phyloP scores from a whole-genome alignment of 92 coral and sea anemone species.

The Paragorgia papillata region DNA sequence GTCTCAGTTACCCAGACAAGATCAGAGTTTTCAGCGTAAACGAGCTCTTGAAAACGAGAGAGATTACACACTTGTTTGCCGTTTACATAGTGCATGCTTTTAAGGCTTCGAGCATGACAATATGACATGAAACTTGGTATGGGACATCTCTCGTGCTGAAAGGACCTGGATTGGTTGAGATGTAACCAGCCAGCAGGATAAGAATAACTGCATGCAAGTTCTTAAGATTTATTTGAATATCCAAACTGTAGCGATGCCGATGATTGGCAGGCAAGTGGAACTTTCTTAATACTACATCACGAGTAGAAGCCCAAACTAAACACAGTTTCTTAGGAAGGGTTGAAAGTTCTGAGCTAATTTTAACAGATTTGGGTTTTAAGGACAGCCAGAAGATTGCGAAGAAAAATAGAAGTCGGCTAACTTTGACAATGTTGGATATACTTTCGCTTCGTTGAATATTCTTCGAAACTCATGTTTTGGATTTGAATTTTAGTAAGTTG shows the following conservation, averaged over 20 bases:
- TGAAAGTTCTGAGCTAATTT: slow-evolving; percentile 14
- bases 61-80: slow-evolving; percentile 48
- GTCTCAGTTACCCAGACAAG: slow-evolving; percentile 63
- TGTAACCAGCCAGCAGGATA: slow-evolving; percentile 10
- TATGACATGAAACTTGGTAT: neutral
- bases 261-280: neutral
- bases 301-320: slow-evolving; percentile 6
- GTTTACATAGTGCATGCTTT: slow-evolving; percentile 48
- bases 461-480: no score
- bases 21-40: slow-evolving; percentile 54
- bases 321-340: slow-evolving; percentile 10
- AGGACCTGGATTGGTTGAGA: no score
- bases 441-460: no score
- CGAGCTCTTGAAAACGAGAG: slow-evolving; percentile 60
- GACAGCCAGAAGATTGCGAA: no score
- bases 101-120: slow-evolving; percentile 49
- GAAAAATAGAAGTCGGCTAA: no score
- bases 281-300: neutral
- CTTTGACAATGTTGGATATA: no score
- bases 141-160: no score
- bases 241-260: slow-evolving; percentile 10
- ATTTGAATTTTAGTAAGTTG: no score
- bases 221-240: neutral
- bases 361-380: no score
- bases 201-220: neutral